Conservation (phyloP, 2,113 vertebrate species). For the Eurypyga helias region DNA sequence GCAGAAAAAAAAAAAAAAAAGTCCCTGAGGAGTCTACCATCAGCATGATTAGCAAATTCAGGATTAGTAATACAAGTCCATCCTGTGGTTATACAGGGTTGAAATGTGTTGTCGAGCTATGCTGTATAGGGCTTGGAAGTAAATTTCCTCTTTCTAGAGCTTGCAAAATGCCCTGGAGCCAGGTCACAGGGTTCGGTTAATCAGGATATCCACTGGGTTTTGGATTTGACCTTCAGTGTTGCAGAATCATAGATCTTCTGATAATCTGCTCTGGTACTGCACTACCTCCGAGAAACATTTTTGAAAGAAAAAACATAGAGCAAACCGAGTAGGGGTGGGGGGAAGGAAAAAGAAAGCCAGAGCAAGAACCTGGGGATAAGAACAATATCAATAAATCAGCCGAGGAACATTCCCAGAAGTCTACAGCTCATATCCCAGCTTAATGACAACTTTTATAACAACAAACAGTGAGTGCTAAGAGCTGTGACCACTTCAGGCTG, state of each 20-base stretch:
- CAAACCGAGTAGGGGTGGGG: rapidly evolving
- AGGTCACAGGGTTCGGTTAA: background rate
- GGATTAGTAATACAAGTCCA: background rate
- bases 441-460: background rate
- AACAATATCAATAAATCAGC: background rate
- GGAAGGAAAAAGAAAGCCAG: background rate
- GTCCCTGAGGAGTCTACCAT: background rate
- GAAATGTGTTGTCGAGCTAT: background rate
- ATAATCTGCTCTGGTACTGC: background rate
- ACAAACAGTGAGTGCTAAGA: background rate
- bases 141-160: background rate
- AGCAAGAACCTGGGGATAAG: background rate
- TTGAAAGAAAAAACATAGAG: background rate
- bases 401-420: background rate
- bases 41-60: background rate
- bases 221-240: background rate
- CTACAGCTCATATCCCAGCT: background rate
- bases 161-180: background rate
- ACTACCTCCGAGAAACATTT: background rate
- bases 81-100: background rate
- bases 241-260: background rate
- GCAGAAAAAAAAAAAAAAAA: background rate
- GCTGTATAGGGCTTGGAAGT: background rate
- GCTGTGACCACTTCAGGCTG: background rate
- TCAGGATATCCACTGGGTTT: background rate